Base-by-base conservation (phyloP, 2,797 vertebrate genomes). In the Betta splendens region DNA sequence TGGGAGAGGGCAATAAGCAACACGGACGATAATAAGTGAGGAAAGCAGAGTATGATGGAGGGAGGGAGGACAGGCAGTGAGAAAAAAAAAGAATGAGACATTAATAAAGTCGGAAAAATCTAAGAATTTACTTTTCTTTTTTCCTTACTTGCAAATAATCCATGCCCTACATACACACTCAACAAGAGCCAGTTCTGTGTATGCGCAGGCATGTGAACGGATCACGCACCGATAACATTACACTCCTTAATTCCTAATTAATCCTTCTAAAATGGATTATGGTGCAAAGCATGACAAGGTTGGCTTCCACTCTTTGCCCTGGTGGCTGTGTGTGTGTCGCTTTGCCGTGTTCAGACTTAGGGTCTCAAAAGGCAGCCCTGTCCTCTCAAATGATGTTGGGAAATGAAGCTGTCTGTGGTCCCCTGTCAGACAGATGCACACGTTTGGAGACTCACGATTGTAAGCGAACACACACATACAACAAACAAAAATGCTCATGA, bases 241-340 rank as follows among this genome's bases (percentile, higher is more conserved):
- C 84, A 88, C 76, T 88, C 77, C 75, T 79, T 87, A 91, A 92
- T 85, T 89, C 89, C 85, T 88, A 92, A 92, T 92, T 90, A 92
- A 91, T 90, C 86, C 87, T 44, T 73, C 80, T 89, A 87, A 91
- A 89, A 69, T 82, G 83, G 85, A 87, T 89, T 89, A 87, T 25
- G 40, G 72, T 22, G 29, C 67, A 53, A 69, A 85, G 81, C 83
- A 79, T 87, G 80, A 81, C 83, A 79, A 83, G 79, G 56, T 64
- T 61, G 72, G 75, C 86, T 83, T 81, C 72, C 56, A 74, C 59
- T 47, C 54, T 57, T 72, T 20, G 32, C 64, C 64, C 62, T 35
- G 49, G 67, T 64, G 56, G 56, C 53, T 61, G 7, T 25, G n/a
- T 17, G 39, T 13, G 55, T 13, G 42, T 63, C 68, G 69, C 72